These are phyloP conservation scores for Notolepis coatsorum DNA, from an alignment of 2,797 vertebrate genomes.

Conservation along the genomic window DNA sequence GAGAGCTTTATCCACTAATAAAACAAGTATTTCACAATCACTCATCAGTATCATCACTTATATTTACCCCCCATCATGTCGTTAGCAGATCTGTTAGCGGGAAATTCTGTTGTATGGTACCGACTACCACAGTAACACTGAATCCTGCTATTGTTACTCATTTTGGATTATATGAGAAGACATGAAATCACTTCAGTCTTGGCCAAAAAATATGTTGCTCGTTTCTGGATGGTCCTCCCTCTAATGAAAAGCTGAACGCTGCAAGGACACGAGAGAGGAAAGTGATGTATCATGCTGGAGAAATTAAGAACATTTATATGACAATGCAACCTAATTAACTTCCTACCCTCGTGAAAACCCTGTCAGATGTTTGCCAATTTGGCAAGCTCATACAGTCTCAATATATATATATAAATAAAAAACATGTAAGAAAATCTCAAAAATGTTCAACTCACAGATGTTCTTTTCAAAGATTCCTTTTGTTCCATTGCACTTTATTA, in stretches of 20 bases:
- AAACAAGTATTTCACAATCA: conserved; percentile 2
- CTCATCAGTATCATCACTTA: too few relatives aligned
- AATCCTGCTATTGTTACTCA: conserved; percentile 6
- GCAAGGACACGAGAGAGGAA: neutral
- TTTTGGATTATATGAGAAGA: neutral
- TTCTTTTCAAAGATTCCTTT: conserved; percentile 53
- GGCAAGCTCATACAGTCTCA: conserved; percentile 52
- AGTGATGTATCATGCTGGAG: neutral
- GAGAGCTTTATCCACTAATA: neutral
- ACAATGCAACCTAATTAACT: conserved; percentile 57
- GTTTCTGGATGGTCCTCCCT: conserved; percentile 12
- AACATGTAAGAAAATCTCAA: conserved; percentile 36
- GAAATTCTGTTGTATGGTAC: neutral
- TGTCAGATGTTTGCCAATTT: conserved; percentile 62
- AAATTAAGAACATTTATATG: conserved; percentile 40
- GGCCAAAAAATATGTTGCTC: conserved; percentile 29
- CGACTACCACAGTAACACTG: conserved; percentile 6
- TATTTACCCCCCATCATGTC: too few relatives aligned
- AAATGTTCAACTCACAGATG: conserved; percentile 53
- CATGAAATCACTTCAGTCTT: conserved; percentile 8
- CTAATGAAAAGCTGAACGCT: conserved; percentile 26
- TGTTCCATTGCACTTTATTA: conserved; percentile 72
- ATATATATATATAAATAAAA: too few relatives aligned
- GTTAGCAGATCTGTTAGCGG: neutral
- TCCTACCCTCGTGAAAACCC: conserved; percentile 43